These are phyloP conservation scores for Distichodus sexfasciatus DNA, from an alignment of 2,797 vertebrate species.

Conservation along the genomic window DNA sequence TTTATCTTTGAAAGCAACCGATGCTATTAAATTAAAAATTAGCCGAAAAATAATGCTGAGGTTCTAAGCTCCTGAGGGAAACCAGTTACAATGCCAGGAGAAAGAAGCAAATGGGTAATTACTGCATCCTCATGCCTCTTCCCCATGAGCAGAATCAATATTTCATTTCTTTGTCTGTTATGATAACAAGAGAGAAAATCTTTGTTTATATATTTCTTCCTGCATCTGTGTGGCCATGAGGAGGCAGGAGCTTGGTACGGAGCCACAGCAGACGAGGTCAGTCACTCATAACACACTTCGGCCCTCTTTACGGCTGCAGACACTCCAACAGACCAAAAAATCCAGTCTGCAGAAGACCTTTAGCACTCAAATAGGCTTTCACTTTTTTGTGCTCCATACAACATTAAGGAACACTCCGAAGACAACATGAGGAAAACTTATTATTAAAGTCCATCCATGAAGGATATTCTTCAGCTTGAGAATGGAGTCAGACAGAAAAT, in stretches of 20 bases:
- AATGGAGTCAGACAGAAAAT: background rate
- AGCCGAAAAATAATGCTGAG: slow-evolving; percentile 50
- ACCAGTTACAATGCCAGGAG: slow-evolving; percentile 31
- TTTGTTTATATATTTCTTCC: slow-evolving; percentile 61
- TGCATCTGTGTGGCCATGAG: slow-evolving; percentile 52
- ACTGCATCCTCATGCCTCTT: slow-evolving; percentile 53
- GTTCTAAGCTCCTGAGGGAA: slow-evolving; percentile 26
- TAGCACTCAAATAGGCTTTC: too few species aligned
- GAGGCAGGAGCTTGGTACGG: background rate
- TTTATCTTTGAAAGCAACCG: slow-evolving; percentile 27
- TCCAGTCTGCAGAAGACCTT: background rate
- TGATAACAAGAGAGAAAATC: slow-evolving; percentile 69
- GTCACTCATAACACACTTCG: background rate
- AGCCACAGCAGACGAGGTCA: slow-evolving; percentile 17
- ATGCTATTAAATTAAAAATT: slow-evolving; percentile 43
- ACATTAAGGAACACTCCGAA: background rate
- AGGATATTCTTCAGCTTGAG: slow-evolving; percentile 2
- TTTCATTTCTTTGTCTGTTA: slow-evolving; percentile 75
- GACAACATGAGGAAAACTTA: background rate
- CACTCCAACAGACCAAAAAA: slow-evolving; percentile 13
- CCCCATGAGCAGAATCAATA: slow-evolving; percentile 68
- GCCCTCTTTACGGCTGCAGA: background rate
- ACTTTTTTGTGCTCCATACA: too few species aligned
- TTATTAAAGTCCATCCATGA: slow-evolving; percentile 22
- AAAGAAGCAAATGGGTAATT: slow-evolving; percentile 54